Evolutionary conservation across 2,113 vertebrate species (phyloP).

Genomic region (Empidonax traillii): DNA sequence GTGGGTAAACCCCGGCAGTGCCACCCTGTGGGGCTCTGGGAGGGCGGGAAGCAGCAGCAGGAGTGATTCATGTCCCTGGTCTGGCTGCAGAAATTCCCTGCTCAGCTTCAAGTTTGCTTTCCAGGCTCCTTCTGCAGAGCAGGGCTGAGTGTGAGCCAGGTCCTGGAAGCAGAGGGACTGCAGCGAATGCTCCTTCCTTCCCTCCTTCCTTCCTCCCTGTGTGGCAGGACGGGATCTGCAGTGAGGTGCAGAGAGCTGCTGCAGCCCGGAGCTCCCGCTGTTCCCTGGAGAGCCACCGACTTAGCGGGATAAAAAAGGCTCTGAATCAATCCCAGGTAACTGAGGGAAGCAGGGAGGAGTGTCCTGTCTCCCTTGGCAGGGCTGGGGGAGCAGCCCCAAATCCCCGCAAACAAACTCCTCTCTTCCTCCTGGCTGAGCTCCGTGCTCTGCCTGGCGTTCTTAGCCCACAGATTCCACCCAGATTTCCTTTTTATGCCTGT

Average conservation of each 20-base stretch:
- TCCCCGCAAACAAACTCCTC: neutral
- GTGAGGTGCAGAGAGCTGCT: neutral
- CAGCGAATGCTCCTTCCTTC: neutral
- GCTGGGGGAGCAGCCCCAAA: neutral
- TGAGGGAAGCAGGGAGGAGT: neutral
- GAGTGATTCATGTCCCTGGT: neutral
- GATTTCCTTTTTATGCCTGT: neutral
- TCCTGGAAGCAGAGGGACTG: neutral
- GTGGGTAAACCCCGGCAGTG: accelerated
- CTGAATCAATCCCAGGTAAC: conserved; percentile 4
- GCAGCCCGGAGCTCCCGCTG: neutral
- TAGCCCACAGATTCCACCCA: neutral
- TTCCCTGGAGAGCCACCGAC: neutral
- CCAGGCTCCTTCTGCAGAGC: conserved; percentile 29
- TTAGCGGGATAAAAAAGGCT: neutral
- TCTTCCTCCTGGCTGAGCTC: neutral
- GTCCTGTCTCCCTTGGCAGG: neutral
- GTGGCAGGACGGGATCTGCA: conserved; percentile 11
- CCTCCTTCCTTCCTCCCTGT: neutral
- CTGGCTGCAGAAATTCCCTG: neutral
- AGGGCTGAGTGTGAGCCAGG: neutral
- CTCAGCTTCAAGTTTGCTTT: neutral
- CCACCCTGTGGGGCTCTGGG: neutral
- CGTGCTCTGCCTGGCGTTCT: neutral
- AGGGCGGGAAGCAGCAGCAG: neutral